These are phyloP conservation scores for Helostoma temminkii DNA, from an alignment of 2,797 vertebrate genomes.

Conservation along the genomic window DNA sequence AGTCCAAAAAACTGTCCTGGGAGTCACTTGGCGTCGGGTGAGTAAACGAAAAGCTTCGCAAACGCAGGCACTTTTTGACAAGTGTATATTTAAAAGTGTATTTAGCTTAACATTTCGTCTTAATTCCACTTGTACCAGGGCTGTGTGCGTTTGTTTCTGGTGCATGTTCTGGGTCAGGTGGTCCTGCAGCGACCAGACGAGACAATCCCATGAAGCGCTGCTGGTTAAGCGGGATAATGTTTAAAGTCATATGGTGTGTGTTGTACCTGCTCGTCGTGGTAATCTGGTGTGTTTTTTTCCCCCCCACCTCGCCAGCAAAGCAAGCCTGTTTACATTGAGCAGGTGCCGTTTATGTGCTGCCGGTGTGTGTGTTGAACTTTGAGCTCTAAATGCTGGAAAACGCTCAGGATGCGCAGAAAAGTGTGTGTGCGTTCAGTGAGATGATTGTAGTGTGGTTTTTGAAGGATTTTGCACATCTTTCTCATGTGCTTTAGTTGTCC, in stretches of 20 bases:
- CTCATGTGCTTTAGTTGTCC: slow-evolving; percentile 25
- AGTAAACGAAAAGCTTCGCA: slow-evolving; percentile 24
- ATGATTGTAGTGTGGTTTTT: neutral
- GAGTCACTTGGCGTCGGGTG: slow-evolving; percentile 55
- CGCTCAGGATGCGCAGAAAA: neutral
- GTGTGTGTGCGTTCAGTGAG: neutral
- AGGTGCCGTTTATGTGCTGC: slow-evolving; percentile 30
- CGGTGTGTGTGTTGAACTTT: slow-evolving; percentile 46
- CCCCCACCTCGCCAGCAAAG: neutral
- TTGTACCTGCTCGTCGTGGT: slow-evolving; percentile 22
- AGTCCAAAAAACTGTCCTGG: neutral
- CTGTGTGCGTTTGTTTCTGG: neutral
- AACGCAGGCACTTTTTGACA: neutral
- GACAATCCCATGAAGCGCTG: slow-evolving; percentile 73
- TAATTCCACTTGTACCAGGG: neutral
- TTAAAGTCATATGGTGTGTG: slow-evolving; percentile 66
- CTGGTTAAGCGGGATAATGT: slow-evolving; percentile 68
- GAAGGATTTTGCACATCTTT: neutral
- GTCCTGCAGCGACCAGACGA: slow-evolving; percentile 46
- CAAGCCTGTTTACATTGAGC: slow-evolving; percentile 12
- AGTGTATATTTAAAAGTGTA: neutral
- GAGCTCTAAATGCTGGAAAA: slow-evolving; percentile 33
- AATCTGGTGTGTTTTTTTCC: neutral
- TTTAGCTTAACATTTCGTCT: rapidly evolving
- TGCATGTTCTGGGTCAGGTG: slow-evolving; percentile 45